Evolutionary conservation across 2,888 invertebrate species (phyloP).

Genomic region (Latrodectus elegans): DNA sequence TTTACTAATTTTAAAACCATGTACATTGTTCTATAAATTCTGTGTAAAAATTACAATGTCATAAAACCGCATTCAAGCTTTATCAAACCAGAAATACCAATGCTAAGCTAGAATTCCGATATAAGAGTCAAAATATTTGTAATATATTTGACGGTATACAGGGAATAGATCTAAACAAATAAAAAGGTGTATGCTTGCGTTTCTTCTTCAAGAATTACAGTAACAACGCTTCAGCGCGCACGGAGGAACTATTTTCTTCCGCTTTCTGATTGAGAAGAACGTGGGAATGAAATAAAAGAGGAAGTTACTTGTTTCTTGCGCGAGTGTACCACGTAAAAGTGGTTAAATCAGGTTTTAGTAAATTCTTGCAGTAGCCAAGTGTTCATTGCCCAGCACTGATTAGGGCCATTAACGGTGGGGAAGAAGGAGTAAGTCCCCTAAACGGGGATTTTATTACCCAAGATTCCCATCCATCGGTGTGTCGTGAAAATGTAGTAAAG

Average conservation of each 20-base stretch:
- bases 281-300: not conserved
- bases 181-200: conserved; percentile 8
- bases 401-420: conserved; percentile 51
- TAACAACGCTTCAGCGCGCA: conserved; percentile 31
- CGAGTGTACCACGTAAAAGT: conserved; percentile 50
- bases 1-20: too few relatives aligned
- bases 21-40: too few relatives aligned
- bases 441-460: conserved; percentile 41
- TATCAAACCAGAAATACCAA: too few relatives aligned
- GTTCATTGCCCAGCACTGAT: conserved; percentile 52
- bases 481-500: conserved; percentile 51
- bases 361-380: conserved; percentile 31
- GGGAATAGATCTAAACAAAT: not conserved
- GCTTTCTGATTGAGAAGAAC: conserved; percentile 11
- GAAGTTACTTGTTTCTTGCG: conserved; percentile 23
- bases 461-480: conserved; percentile 32
- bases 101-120: too few relatives aligned
- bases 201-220: not conserved
- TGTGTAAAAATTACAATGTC: too few relatives aligned
- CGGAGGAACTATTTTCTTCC: conserved; percentile 24
- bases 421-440: conserved; percentile 26
- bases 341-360: conserved; percentile 58
- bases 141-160: not conserved
- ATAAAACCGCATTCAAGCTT: too few relatives aligned
- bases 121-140: not conserved